Evolutionary conservation across 2,113 vertebrate species (phyloP), one percentile per base, ranked within the genome.

Genomic region (Grallaria varia): DNA sequence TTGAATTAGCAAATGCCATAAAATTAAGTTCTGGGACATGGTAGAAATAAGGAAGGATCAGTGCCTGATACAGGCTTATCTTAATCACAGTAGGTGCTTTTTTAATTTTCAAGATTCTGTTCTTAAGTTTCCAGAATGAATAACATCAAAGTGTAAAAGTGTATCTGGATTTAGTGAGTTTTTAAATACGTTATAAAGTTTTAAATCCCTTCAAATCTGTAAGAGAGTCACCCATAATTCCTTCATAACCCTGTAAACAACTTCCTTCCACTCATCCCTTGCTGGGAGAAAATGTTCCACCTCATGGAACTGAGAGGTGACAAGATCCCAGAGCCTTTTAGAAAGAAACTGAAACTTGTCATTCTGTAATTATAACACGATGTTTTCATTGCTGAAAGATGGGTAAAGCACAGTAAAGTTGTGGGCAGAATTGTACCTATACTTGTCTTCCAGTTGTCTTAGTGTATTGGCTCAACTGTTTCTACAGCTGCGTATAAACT

Each of bases 321-420:
- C 1, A 8, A 89, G 59, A 6, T 58, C 37, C 47, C 14, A 20
- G 78, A 52, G 28, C 52, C 30, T 73, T 42, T 22, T 33, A 33
- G 42, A 62, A 66, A 33, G 55, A 64, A 33, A 22, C 33, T 79
- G 39, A 25, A 0, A 40, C 20, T 35, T 80, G 21, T 39, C 45
- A 21, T 59, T 83, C 31, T 5, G 1, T 40, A 39, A 16, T 21
- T 55, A 10, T 11, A 55, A 8, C 1, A 2, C 2, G 5, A 12
- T 35, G 24, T 23, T 66, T 55, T 50, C 10, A 8, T 19, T 69
- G 19, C 3, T 83, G 42, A 23, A 55, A 63, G 39, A 35, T 59
- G 40, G 44, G 24, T 35, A 49, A 60, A 39, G 13, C 6, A 3
- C 2, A 8, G 24, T 17, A 12, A 53, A 15, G 21, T 8, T 59